Conservation (phyloP, 2,113 vertebrate species). For the Vulpes lagopus region DNA sequence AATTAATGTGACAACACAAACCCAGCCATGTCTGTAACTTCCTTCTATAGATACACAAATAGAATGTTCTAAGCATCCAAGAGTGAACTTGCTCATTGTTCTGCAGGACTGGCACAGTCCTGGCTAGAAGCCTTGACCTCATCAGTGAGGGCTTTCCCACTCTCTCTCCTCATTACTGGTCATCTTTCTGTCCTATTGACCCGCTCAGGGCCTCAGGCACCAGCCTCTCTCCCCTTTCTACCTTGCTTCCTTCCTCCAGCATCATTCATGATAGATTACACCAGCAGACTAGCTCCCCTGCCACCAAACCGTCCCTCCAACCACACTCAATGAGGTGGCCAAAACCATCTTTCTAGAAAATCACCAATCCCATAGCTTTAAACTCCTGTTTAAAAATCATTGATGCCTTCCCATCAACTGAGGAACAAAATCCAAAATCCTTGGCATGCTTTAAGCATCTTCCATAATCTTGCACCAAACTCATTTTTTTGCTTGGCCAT, state of each 20-base stretch:
- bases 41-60: not conserved
- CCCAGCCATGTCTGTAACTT: not conserved
- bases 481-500: not conserved
- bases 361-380: not conserved
- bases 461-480: not conserved
- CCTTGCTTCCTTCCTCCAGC: not conserved
- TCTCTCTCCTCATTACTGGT: not conserved
- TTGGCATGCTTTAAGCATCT: not conserved
- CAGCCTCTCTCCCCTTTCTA: not conserved
- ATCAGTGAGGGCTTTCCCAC: rapidly evolving
- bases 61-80: not conserved
- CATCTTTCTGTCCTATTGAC: not conserved
- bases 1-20: not conserved
- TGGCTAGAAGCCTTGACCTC: rapidly evolving
- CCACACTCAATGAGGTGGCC: not conserved
- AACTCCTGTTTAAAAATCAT: not conserved
- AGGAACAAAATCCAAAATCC: not conserved
- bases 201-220: not conserved
- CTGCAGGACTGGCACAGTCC: too few species aligned
- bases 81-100: not conserved
- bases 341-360: not conserved
- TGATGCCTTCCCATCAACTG: not conserved
- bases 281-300: not conserved
- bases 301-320: not conserved
- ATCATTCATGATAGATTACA: not conserved